Percentiles rank a stretch among this genome's conserved stretches.
Conservation (phyloP, 2,888 invertebrate species). For the Pseudococcus jackbeardsleyi region DNA sequence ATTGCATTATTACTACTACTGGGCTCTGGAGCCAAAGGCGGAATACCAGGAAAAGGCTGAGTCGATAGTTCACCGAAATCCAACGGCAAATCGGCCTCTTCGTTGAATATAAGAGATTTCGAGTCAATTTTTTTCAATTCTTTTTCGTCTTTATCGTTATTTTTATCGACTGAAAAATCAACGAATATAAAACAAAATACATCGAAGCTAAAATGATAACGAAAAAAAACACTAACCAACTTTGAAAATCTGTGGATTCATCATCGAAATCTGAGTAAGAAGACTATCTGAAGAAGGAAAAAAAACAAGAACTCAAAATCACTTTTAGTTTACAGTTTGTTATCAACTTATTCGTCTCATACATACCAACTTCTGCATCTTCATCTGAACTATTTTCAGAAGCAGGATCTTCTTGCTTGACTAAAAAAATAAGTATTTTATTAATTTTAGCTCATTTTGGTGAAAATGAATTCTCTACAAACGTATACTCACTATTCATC, state of each 20-base stretch:
- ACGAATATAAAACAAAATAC: background rate
- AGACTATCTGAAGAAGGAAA: conserved; percentile 56
- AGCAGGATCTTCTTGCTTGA: conserved; percentile 58
- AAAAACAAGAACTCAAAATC: background rate
- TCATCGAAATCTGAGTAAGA: conserved; percentile 58
- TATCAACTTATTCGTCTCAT: too few relatives aligned
- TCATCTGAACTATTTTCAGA: conserved; percentile 53
- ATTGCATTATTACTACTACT: background rate
- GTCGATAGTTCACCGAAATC: background rate
- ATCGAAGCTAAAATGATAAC: background rate
- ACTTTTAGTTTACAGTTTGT: background rate
- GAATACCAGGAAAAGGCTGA: background rate
- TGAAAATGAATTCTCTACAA: background rate
- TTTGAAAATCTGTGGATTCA: conserved; percentile 59
- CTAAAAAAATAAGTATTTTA: background rate
- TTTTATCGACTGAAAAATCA: conserved; percentile 1
- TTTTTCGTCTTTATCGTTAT: background rate
- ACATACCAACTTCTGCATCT: conserved; percentile 61
- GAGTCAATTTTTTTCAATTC: background rate
- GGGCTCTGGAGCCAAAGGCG: background rate
- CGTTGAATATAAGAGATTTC: background rate
- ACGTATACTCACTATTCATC: background rate
- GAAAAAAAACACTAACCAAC: conserved; percentile 23
- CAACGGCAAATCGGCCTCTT: background rate
- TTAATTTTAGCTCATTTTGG: background rate